phyloP scores from a whole-genome alignment of 30 jellyfish, hydroid and myxozoan genomes.

The Turritopsis rubra region DNA sequence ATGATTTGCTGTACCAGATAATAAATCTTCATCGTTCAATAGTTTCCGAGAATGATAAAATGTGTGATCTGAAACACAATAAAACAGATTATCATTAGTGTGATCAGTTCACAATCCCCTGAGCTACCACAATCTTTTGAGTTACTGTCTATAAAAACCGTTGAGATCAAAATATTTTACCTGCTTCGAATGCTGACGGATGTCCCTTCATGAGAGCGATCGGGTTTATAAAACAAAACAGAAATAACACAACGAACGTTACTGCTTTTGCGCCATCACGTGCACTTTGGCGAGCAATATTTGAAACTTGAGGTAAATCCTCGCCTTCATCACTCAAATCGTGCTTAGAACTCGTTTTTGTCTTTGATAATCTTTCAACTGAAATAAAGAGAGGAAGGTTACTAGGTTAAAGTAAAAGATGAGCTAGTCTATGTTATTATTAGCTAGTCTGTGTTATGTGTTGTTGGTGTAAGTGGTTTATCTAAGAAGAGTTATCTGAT shows the following conservation, averaged over 20 bases:
- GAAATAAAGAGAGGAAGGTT: background rate
- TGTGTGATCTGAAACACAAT: background rate
- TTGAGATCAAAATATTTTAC: background rate
- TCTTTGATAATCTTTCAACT: background rate
- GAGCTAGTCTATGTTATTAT: too few relatives aligned
- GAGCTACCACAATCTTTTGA: too few relatives aligned
- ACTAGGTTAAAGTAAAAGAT: too few relatives aligned
- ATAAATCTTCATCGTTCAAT: constrained; percentile 12
- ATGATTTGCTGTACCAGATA: constrained; percentile 1
- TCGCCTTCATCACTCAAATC: constrained; percentile 7
- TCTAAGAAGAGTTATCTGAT: too few relatives aligned
- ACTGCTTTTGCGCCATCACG: constrained; percentile 36
- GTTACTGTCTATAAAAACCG: too few relatives aligned
- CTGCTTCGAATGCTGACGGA: constrained; percentile 6
- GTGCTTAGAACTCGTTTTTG: background rate
- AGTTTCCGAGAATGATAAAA: constrained; percentile 24
- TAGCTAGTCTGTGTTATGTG: too few relatives aligned
- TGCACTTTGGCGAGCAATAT: constrained; percentile 36
- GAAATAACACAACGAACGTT: constrained; percentile 17
- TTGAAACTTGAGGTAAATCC: constrained; percentile 29
- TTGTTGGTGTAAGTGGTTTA: too few relatives aligned
- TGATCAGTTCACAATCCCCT: too few relatives aligned
- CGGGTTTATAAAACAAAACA: constrained; percentile 24
- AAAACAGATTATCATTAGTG: background rate
- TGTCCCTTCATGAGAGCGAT: background rate